These are phyloP conservation scores for Phyto melanocephala DNA, from an alignment of 2,888 invertebrate genomes.

Conservation along the genomic window DNA sequence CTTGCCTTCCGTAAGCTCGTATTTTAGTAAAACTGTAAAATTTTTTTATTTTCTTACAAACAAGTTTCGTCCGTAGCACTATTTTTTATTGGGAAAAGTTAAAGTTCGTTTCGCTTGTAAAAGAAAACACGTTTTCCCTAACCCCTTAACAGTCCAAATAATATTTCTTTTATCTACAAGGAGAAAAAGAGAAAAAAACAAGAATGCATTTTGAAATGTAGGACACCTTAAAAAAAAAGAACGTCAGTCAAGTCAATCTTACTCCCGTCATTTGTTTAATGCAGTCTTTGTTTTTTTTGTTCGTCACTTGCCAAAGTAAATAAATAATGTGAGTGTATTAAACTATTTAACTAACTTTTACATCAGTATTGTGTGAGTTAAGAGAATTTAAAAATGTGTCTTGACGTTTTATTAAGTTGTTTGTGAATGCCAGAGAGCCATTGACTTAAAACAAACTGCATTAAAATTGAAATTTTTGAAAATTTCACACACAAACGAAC, in stretches of 20 bases:
- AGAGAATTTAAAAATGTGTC: conserved; percentile 44
- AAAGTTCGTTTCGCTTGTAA: no score
- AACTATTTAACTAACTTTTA: no score
- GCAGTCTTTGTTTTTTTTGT: neutral
- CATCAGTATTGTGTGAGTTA: neutral
- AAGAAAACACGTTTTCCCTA: neutral
- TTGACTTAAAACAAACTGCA: conserved; percentile 5
- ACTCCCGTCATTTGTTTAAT: conserved; percentile 30
- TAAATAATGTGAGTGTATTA: conserved; percentile 10
- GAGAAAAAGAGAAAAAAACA: neutral
- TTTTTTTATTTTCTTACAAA: no score
- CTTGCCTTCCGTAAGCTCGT: no score
- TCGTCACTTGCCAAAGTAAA: conserved; percentile 1
- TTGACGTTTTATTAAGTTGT: neutral
- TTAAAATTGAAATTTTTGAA: no score
- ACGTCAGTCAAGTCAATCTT: conserved; percentile 10
- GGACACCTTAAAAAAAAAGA: conserved; percentile 47
- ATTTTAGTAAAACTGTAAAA: no score
- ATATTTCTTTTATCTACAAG: neutral
- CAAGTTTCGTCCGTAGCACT: no score
- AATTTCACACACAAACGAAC: neutral
- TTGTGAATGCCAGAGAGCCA: neutral
- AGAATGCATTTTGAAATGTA: conserved; percentile 43
- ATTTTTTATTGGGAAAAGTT: no score
- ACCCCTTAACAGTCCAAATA: neutral